These are phyloP conservation scores for Nasonia longicornis DNA, from an alignment of 1,140 invertebrate genomes.

Conservation along the genomic window DNA sequence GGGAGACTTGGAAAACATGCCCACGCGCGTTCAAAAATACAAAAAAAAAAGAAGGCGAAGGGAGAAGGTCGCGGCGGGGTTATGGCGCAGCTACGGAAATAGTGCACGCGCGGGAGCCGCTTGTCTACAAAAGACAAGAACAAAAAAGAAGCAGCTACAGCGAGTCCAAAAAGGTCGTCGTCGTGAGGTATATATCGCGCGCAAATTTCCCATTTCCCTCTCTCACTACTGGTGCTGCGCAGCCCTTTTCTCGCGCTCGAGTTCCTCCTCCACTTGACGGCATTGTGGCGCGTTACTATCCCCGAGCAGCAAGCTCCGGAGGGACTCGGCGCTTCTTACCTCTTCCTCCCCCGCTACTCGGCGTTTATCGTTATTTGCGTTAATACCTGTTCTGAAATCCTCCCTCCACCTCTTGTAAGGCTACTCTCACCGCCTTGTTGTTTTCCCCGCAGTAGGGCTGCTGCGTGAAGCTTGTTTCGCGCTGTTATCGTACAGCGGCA, in stretches of 20 bases:
- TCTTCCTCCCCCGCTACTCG: conserved; percentile 10
- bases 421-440: not conserved
- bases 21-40: not conserved
- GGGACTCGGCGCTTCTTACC: conserved; percentile 12
- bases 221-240: not conserved
- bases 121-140: not conserved
- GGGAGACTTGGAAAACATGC: conserved; percentile 22
- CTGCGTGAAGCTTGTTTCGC: not conserved
- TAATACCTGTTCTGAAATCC: conserved; percentile 23
- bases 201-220: conserved; percentile 36
- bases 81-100: not conserved
- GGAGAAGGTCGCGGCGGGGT: too few relatives aligned
- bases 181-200: not conserved
- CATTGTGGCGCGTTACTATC: conserved; percentile 38
- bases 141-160: not conserved
- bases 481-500: not conserved
- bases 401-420: not conserved
- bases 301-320: not conserved
- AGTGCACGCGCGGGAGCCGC: not conserved
- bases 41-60: not conserved
- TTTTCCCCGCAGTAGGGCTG: not conserved
- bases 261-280: conserved; percentile 25
- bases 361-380: conserved; percentile 46
- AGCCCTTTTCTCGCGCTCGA: not conserved
- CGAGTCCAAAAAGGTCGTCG: not conserved